A percentile compares a stretch with the other conserved stretches of the same genome.
These are phyloP conservation scores for Bubalus kerabau DNA, from an alignment of 2,113 vertebrate species.

Conservation along the genomic window DNA sequence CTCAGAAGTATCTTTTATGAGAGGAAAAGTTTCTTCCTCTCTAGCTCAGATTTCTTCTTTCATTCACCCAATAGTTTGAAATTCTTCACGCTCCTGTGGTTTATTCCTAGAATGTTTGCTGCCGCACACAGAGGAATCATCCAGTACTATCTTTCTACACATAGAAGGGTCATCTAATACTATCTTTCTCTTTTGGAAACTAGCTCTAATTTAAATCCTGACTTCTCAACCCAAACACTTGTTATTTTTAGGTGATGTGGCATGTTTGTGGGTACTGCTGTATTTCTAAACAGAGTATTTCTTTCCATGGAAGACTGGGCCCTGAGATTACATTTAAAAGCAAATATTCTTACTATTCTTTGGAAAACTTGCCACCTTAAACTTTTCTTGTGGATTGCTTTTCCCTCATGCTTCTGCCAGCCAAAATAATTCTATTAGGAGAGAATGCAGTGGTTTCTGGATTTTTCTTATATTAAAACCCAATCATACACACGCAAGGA, in stretches of 20 bases:
- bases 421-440: not conserved
- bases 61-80: not conserved
- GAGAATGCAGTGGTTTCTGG: not conserved
- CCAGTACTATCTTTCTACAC: not conserved
- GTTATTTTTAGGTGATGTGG: not conserved
- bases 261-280: not conserved
- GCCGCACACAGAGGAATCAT: not conserved
- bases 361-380: not conserved
- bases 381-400: not conserved
- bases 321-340: not conserved
- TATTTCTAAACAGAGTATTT: not conserved
- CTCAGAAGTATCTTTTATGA: not conserved
- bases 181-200: not conserved
- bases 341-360: not conserved
- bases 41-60: not conserved
- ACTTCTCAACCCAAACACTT: not conserved
- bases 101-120: not conserved
- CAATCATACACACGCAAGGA: accelerated
- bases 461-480: not conserved
- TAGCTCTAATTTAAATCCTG: not conserved
- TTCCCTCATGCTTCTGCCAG: not conserved
- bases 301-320: not conserved
- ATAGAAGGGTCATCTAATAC: not conserved
- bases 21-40: not conserved
- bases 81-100: not conserved